Percentiles rank a stretch among this genome's conserved stretches.
Conservation (phyloP, 2,797 vertebrate genomes). For the Lagocephalus sceleratus region DNA sequence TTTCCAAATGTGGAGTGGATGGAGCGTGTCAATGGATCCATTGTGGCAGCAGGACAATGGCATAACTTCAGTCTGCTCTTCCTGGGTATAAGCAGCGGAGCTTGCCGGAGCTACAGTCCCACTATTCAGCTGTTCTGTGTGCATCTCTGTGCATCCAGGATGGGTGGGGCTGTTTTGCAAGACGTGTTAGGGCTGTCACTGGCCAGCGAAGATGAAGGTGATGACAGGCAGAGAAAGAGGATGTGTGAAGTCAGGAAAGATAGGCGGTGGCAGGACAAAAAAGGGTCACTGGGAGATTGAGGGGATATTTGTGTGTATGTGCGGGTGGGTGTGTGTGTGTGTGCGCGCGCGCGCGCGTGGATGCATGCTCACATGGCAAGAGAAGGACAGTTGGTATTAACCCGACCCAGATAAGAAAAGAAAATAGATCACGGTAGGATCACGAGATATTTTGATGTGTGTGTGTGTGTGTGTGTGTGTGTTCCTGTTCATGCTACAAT, state of each 20-base stretch:
- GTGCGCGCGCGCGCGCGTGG: slow-evolving; percentile 4
- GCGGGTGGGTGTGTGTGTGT: slow-evolving; percentile 5
- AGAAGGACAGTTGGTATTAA: slow-evolving; percentile 63
- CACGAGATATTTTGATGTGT: slow-evolving; percentile 8
- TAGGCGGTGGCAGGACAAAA: slow-evolving; percentile 17
- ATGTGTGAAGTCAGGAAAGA: neutral
- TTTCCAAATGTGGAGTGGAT: slow-evolving; percentile 62
- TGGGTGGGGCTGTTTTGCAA: slow-evolving; percentile 17
- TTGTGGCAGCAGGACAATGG: slow-evolving; percentile 73
- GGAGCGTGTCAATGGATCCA: slow-evolving; percentile 65
- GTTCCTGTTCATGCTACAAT: no score
- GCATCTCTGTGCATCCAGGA: slow-evolving; percentile 1
- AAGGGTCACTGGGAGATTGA: slow-evolving; percentile 59
- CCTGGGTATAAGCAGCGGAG: slow-evolving; percentile 35
- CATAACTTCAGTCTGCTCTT: slow-evolving; percentile 64
- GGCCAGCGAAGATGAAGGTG: neutral
- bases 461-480: neutral
- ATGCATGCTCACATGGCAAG: slow-evolving; percentile 33
- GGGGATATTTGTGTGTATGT: slow-evolving; percentile 49
- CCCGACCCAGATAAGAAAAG: slow-evolving; percentile 67
- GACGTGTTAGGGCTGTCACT: neutral
- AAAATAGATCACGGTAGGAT: slow-evolving; percentile 38
- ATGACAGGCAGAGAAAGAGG: neutral
- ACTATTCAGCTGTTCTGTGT: slow-evolving; percentile 1
- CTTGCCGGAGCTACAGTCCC: slow-evolving; percentile 20